Evolutionary conservation across 2,888 invertebrate genomes (phyloP).

Genomic region (Caenorhabditis imperialis): DNA sequence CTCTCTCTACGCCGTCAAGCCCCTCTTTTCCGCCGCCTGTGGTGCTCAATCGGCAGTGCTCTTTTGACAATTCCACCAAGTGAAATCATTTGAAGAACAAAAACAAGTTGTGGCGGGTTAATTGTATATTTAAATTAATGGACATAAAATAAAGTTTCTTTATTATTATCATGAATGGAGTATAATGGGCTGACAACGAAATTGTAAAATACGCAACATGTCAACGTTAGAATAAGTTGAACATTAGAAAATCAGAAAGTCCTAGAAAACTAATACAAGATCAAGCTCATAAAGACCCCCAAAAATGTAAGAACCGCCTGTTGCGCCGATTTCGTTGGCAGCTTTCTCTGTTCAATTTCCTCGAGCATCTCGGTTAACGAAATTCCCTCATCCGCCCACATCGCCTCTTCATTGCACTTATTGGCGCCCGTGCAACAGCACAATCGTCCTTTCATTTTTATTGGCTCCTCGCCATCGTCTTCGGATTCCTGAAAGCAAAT

Average conservation of each 20-base stretch:
- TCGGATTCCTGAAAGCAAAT: conserved; percentile 17
- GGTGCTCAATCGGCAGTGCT: conserved; percentile 24
- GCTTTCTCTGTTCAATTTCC: conserved; percentile 27
- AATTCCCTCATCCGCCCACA: conserved; percentile 63
- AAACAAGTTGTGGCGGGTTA: not conserved
- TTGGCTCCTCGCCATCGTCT: conserved; percentile 36
- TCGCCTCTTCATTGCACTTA: conserved; percentile 63
- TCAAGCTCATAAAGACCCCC: too few species aligned
- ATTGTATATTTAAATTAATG: not conserved
- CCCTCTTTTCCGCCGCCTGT: conserved; percentile 32
- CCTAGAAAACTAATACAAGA: too few species aligned
- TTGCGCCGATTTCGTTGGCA: not conserved
- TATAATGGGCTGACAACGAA: too few species aligned
- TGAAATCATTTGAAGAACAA: not conserved
- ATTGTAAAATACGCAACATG: too few species aligned
- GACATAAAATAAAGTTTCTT: not conserved
- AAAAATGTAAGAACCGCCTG: too few species aligned
- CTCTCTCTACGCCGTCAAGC: conserved; percentile 42
- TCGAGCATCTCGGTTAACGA: conserved; percentile 17
- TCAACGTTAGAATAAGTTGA: too few species aligned
- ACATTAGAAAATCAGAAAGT: too few species aligned
- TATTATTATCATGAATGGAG: too few species aligned
- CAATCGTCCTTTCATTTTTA: conserved; percentile 58
- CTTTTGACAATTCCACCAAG: conserved; percentile 33
- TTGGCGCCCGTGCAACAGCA: conserved; percentile 66